Evolutionary conservation across 2,888 invertebrate species (phyloP), one percentile per base, ranked within the genome.

Genomic region (Temnothorax unifasciatus): DNA sequence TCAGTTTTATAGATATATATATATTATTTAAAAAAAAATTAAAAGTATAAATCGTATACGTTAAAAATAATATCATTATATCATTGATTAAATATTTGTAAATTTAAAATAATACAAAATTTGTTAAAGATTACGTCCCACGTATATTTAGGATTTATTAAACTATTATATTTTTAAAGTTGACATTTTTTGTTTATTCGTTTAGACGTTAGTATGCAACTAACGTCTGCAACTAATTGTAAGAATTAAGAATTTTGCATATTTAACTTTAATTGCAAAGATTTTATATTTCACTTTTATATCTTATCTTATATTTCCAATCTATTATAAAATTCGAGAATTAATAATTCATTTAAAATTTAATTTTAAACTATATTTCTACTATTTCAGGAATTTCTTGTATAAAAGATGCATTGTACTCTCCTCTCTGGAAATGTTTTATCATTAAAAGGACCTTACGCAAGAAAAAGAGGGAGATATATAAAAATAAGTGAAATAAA

Each of bases 71-170:
- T 34, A 38, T 3, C 11, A 52, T 34, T 21, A 38, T 9, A 52
- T 59, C 13, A 54, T 59, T n/a, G 13, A 74, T 74, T 44, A 41
- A 25, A 44, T 3, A 29, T 18, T 59, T 74, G n/a, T 74, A 44
- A 29, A 57, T 59, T 29, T 59, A 74, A 4, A 59, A 59, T 15
- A 2, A 54, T 59, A 59, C 13, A 61, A 75, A 44, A 18, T 61
- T 1, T 61, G 2, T 47, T 29, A 21, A 47, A 11, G 13, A 9
- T 9, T 8, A 41, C 34, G 34, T 34, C 34, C 34, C 34, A 34
- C 34, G 34, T 34, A 34, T 34, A 34, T 34, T 6, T 34, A 34
- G 5, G 34, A 34, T 34, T 34, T 34, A 34, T 34, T 34, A 34
- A 34, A 34, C 34, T 34, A 34, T 34, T 34, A 6, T 6, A 34